These are phyloP conservation scores for Typhlichthys eigenmanni DNA, from an alignment of 2,797 vertebrate genomes.

Conservation along the genomic window DNA sequence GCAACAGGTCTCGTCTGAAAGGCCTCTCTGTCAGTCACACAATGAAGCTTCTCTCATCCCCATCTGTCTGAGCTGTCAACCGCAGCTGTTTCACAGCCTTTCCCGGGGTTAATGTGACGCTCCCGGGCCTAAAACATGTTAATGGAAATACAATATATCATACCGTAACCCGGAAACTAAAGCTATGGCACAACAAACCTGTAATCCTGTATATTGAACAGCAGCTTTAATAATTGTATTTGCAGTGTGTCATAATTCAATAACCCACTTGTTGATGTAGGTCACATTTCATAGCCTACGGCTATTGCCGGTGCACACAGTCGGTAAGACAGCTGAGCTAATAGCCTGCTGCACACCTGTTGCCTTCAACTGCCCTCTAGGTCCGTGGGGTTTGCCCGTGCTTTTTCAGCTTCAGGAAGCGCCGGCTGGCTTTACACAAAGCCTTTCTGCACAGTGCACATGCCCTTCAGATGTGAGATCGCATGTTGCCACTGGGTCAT, in stretches of 20 bases:
- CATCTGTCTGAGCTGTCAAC: conserved; percentile 53
- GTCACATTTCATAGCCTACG: conserved; percentile 31
- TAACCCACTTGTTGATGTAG: neutral
- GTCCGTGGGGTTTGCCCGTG: conserved; percentile 22
- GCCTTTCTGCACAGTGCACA: conserved; percentile 36
- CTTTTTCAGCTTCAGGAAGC: conserved; percentile 31
- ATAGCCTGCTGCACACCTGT: conserved; percentile 57
- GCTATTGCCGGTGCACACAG: conserved; percentile 38
- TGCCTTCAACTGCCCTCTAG: conserved; percentile 34
- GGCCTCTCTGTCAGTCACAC: conserved; percentile 42
- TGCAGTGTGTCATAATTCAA: neutral
- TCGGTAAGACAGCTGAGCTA: conserved; percentile 49
- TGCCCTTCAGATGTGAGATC: conserved; percentile 49
- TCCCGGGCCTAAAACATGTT: conserved; percentile 2
- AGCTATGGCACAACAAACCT: too few species aligned
- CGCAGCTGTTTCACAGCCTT: conserved; percentile 50
- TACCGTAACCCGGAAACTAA: too few species aligned
- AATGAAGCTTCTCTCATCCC: conserved; percentile 35
- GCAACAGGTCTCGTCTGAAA: conserved; percentile 31
- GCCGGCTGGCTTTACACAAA: conserved; percentile 40
- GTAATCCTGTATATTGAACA: neutral
- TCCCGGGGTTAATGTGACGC: conserved; percentile 15
- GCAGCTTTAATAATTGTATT: conserved; percentile 1
- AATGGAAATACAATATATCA: neutral
- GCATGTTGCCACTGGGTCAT: conserved; percentile 39